A percentile compares a stretch with the other conserved stretches of the same genome.
Evolutionary conservation across 2,113 vertebrate species (phyloP).

Genomic region (Tyrannus savana): DNA sequence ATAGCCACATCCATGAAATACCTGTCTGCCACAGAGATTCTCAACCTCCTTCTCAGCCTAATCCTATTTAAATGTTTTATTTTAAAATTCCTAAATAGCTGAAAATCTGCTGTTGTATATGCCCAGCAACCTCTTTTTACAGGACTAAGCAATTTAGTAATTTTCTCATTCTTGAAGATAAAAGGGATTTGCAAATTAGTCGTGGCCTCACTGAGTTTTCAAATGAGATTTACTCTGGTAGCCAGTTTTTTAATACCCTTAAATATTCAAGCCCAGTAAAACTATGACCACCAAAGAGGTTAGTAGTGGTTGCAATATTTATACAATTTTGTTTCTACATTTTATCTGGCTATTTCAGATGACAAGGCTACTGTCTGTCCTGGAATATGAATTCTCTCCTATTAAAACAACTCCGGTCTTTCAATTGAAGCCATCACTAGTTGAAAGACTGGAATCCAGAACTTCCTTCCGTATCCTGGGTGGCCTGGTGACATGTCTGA

Average conservation of each 20-base stretch:
- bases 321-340: background rate
- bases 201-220: rapidly evolving
- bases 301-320: background rate
- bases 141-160: background rate
- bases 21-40: background rate
- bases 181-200: background rate
- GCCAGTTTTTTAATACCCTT: background rate
- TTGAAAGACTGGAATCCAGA: background rate
- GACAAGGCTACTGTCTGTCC: background rate
- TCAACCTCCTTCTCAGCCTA: background rate
- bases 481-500: background rate
- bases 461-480: background rate
- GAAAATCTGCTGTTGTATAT: background rate
- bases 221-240: background rate
- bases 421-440: background rate
- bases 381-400: background rate
- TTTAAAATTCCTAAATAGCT: background rate
- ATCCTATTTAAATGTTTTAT: background rate
- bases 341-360: background rate
- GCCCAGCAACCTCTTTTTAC: background rate
- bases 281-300: background rate
- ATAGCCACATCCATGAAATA: background rate
- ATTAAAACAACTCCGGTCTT: background rate
- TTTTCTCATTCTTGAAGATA: background rate
- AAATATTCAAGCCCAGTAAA: background rate